Percentiles rank a stretch among this genome's conserved stretches.
phyloP scores from a whole-genome alignment of 2,113 vertebrate genomes.

The Thunnus thynnus region DNA sequence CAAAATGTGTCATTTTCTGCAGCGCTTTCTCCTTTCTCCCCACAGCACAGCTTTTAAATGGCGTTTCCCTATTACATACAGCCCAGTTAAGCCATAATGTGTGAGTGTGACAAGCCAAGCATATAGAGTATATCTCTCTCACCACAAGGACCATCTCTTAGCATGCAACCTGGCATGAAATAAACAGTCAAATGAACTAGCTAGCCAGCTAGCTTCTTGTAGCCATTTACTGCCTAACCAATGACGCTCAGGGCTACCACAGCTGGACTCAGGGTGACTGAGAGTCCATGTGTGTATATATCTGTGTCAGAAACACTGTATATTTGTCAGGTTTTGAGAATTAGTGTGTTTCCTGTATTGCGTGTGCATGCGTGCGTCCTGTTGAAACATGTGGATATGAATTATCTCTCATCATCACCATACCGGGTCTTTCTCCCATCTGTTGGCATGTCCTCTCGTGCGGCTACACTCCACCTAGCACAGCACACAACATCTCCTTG shows the following conservation, averaged over 20 bases:
- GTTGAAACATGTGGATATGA: slow-evolving; percentile 62
- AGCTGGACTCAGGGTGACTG: slow-evolving; percentile 2
- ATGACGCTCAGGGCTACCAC: neutral
- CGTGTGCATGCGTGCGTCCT: slow-evolving; percentile 21
- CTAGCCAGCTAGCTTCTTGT: neutral
- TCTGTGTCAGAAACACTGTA: neutral
- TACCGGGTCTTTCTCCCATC: slow-evolving; percentile 59
- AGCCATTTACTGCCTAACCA: slow-evolving; percentile 1
- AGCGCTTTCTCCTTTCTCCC: slow-evolving; percentile 9
- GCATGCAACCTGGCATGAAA: slow-evolving; percentile 44
- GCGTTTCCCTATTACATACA: slow-evolving; percentile 43
- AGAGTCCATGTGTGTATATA: neutral
- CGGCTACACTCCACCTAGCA: slow-evolving; percentile 46
- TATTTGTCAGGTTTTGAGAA: slow-evolving; percentile 18
- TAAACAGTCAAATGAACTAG: slow-evolving; percentile 19
- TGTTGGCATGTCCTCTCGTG: slow-evolving; percentile 52
- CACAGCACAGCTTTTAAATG: slow-evolving; percentile 29
- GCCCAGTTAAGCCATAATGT: slow-evolving; percentile 42
- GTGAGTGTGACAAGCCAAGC: slow-evolving; percentile 32
- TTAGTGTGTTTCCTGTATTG: slow-evolving; percentile 6
- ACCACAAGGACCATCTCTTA: slow-evolving; percentile 17
- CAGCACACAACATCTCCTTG: slow-evolving; percentile 39
- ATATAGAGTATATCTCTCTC: slow-evolving; percentile 9
- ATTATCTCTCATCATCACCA: slow-evolving; percentile 61
- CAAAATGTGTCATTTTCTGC: slow-evolving; percentile 48